phyloP scores from a whole-genome alignment of 2,797 vertebrate genomes.

The Artibeus jamaicensis region DNA sequence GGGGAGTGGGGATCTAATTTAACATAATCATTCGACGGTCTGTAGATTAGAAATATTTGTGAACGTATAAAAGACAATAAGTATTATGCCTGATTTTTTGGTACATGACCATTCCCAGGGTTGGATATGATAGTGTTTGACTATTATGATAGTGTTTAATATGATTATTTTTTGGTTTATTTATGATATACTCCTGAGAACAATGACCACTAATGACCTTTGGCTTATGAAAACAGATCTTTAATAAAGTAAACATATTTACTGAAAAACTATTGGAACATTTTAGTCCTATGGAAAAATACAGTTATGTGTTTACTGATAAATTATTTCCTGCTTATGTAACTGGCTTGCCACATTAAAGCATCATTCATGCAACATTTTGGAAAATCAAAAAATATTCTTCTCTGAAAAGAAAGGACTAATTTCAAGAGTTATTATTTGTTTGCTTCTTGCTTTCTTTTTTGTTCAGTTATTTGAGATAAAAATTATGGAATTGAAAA shows the following conservation, averaged over 20 bases:
- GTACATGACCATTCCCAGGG: neutral
- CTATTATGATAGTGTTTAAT: neutral
- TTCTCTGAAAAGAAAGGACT: neutral
- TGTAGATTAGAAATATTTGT: neutral
- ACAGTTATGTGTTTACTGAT: constrained; percentile 44
- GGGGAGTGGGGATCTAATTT: neutral
- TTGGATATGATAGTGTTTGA: neutral
- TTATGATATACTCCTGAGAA: constrained; percentile 39
- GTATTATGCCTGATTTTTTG: neutral
- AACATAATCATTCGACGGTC: neutral
- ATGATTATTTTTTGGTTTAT: constrained; percentile 23
- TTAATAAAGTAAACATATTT: constrained; percentile 60
- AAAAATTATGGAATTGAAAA: neutral
- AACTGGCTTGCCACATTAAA: neutral
- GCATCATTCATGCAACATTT: constrained; percentile 8
- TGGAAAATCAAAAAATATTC: neutral
- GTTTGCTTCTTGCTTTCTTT: neutral
- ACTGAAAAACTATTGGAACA: constrained; percentile 60
- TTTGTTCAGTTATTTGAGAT: neutral
- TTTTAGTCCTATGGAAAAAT: constrained; percentile 65
- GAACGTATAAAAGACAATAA: neutral
- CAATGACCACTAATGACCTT: constrained; percentile 63
- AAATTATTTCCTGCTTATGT: constrained; percentile 60
- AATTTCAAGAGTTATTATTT: neutral
- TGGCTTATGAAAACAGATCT: constrained; percentile 58